Evolutionary conservation across 1,140 invertebrate species (phyloP).

Genomic region (Spodoptera litura): DNA sequence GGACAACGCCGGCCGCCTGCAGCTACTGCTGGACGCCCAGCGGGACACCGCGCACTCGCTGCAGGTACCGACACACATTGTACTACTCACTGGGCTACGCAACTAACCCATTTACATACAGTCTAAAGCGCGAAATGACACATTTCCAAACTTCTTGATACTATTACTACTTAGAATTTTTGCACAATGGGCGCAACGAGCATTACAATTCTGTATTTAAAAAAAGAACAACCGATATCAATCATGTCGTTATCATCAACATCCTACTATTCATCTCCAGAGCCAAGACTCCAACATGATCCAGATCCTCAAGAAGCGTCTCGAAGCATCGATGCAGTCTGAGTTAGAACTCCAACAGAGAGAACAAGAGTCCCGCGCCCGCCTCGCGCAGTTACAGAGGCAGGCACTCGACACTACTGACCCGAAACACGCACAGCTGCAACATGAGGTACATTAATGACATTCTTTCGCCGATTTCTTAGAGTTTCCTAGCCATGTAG

Average conservation of each 20-base stretch:
- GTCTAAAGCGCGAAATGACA: no score
- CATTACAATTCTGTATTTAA: no score
- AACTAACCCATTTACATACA: no score
- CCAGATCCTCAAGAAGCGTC: constrained; percentile 87
- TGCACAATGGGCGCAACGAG: no score
- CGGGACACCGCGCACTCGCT: constrained; percentile 72
- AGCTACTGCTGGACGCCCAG: constrained; percentile 77
- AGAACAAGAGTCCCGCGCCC: constrained; percentile 85
- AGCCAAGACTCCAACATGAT: constrained; percentile 88
- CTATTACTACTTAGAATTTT: no score
- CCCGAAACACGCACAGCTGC: background rate
- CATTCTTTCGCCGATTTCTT: background rate
- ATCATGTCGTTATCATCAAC: no score
- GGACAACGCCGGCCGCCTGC: constrained; percentile 74
- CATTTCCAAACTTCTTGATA: no score
- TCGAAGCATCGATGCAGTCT: constrained; percentile 88
- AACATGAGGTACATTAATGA: constrained; percentile 10
- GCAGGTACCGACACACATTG: constrained; percentile 60
- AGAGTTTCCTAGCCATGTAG: no score
- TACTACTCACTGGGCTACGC: no score
- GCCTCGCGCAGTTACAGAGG: constrained; percentile 85
- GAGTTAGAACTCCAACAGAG: constrained; percentile 88
- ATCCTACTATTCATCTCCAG: constrained; percentile 56
- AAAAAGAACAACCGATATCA: no score
- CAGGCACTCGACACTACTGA: constrained; percentile 49